phyloP scores from a whole-genome alignment of 2,888 invertebrate genomes.

The Apodemia duryi region DNA sequence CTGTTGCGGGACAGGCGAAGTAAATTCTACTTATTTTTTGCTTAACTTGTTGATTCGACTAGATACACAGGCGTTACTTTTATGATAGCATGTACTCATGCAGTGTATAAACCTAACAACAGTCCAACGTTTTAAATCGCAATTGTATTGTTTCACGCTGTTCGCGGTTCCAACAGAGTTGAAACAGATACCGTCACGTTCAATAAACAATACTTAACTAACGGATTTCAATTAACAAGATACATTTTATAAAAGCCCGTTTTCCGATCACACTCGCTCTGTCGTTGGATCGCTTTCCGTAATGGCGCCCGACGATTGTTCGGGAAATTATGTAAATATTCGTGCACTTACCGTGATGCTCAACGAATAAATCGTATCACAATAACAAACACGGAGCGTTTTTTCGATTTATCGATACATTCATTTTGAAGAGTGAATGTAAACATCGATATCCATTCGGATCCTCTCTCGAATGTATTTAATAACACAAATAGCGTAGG shows the following conservation, averaged over 20 bases:
- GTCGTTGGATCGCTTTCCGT: slow-evolving; percentile 5
- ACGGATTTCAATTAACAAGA: slow-evolving; percentile 13
- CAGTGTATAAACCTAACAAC: not conserved
- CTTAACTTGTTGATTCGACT: too few relatives aligned
- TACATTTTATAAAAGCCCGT: slow-evolving; percentile 8
- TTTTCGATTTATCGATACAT: slow-evolving; percentile 16
- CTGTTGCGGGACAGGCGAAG: too few relatives aligned
- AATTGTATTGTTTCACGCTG: not conserved
- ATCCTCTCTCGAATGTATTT: slow-evolving; percentile 11
- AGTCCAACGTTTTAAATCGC: not conserved
- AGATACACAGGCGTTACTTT: not conserved
- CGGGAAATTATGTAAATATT: slow-evolving; percentile 25
- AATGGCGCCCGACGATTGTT: slow-evolving; percentile 15
- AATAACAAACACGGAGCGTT: slow-evolving; percentile 21
- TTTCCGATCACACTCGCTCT: slow-evolving; percentile 5
- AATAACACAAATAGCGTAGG: slow-evolving; percentile 13
- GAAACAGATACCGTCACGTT: not conserved
- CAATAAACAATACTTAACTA: slow-evolving; percentile 8
- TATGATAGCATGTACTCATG: not conserved
- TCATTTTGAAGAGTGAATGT: slow-evolving; percentile 15
- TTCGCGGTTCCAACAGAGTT: not conserved
- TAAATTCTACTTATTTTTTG: too few relatives aligned
- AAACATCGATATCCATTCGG: slow-evolving; percentile 14
- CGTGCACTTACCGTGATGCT: slow-evolving; percentile 18
- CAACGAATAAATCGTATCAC: slow-evolving; percentile 20